Evolutionary conservation across 2,113 vertebrate species (phyloP), one percentile per base, ranked within the genome.

Genomic region (Chinchilla lanigera): DNA sequence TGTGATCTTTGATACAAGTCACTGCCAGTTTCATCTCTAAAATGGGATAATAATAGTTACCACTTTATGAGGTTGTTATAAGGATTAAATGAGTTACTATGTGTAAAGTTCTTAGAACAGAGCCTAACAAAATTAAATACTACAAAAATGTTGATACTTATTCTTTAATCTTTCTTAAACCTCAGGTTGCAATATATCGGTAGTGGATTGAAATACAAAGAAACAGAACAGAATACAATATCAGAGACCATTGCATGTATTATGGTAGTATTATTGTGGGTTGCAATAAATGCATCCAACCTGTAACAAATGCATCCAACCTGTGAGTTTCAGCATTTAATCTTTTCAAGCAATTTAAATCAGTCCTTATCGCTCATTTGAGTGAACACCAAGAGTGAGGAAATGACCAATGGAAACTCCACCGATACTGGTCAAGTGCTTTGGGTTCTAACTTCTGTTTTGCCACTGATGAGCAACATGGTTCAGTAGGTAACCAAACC

Each of bases 101-200:
- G 56, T 47, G 8, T 87, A 60, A 92, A 80, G 44, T 88, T 24
- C 38, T 96, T 95, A 92, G 54, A 95, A 89, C 12, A 94, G 47
- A 93, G 41, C 61, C 52, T 87, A 96, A 80, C 38, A 63, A 75
- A 67, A 91, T 41, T 89, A 69, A 67, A 85, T 3, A 80, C 61
- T 80, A 88, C 16, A 61, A 90, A 83, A 89, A 80, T 77, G n/a
- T 90, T 82, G 93, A 63, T 26, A 89, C 5, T n/a, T 94, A 52
- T 78, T 89, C 9, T 88, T 93, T 89, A 63, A 91, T 30, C 28
- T 88, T 97, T 93, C 86, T 90, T 96, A 94, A 96, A 84, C 67
- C 92, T 63, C 47, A 95, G 58, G 14, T 82, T 93, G 44, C 10
- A 90, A 56, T 69, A 38, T 54, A 63, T 41, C 73, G 58, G 19